Evolutionary conservation across 2,797 vertebrate species (phyloP), one percentile per base, ranked within the genome.

Genomic region (Aeoliscus strigatus): DNA sequence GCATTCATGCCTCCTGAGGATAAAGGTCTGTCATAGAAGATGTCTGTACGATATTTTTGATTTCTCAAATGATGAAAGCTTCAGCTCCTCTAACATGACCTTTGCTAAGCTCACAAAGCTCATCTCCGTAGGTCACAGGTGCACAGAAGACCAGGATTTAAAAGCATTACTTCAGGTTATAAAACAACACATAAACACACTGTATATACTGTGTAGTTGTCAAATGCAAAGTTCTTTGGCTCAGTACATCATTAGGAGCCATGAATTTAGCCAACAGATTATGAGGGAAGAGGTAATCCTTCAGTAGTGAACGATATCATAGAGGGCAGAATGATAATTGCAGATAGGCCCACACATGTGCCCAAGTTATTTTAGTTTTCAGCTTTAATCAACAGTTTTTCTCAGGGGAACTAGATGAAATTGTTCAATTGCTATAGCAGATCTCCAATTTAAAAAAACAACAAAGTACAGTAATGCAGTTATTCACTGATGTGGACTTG

Each of bases 1-100:
- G 27, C 46, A 46, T 52, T 63, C 72, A 32, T 35, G 33, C 38
- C 63, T 43, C 46, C n/a, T 33, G 64, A 70, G 65, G 44, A 67
- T 67, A 37, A 73, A 68, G 57, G 42, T 68, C 51, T 58, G 14
- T 31, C 46, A 17, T 32, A 15, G 51, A 34, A 68, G 40, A 69
- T 51, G 34, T 21, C 26, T 27, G 30, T 17, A 17, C 7, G 4
- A 44, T 39, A 49, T 44, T 49, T 55, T 11, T 36, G 18, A 60
- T 67, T 64, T 27, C 48, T 36, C 23, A 46, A 29, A 17, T 56
- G 59, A 58, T 39, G 41, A 70, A 59, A 48, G 28, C 25, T 46
- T 43, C 23, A 27, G 3, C 9, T 45, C 17, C 26, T 42, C 18
- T 29, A 9, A 14, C 4, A 11, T 36, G 48, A 36, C 13, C 15